These are phyloP conservation scores for Sternotherus odoratus DNA, from an alignment of 2,797 vertebrate species.

Conservation along the genomic window DNA sequence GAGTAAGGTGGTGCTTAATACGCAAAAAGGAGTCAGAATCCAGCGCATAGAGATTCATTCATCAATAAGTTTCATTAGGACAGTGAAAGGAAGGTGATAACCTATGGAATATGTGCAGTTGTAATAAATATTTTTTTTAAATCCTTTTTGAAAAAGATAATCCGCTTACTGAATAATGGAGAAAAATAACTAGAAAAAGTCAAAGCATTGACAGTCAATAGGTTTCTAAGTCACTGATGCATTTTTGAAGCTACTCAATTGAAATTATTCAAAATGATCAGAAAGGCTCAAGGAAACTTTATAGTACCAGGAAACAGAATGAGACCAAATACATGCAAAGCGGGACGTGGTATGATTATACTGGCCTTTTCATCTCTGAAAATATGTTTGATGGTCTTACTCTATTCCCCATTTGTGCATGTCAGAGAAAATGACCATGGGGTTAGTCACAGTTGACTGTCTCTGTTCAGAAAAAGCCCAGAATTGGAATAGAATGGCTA, in stretches of 20 bases:
- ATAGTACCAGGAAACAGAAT: background rate
- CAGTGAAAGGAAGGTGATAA: background rate
- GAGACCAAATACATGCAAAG: background rate
- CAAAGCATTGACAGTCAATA: background rate
- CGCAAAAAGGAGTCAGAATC: background rate
- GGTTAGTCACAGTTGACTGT: background rate
- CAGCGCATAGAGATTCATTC: background rate
- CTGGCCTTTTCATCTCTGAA: background rate
- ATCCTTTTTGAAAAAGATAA: conserved; percentile 15
- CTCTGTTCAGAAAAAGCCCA: conserved; percentile 6
- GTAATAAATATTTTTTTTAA: background rate
- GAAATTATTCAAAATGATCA: background rate
- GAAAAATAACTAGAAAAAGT: background rate
- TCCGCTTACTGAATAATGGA: background rate
- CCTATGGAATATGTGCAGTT: background rate
- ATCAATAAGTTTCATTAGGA: background rate
- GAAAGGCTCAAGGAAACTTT: background rate
- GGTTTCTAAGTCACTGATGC: background rate
- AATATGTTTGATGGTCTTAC: background rate
- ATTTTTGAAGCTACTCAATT: background rate
- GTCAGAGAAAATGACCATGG: background rate
- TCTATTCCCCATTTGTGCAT: background rate
- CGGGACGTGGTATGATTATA: background rate
- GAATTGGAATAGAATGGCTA: background rate
- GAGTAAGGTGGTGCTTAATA: background rate